A percentile compares a stretch with the other conserved stretches of the same genome.
Conservation (phyloP, 1,140 invertebrate species). For the Carposina sasakii region DNA sequence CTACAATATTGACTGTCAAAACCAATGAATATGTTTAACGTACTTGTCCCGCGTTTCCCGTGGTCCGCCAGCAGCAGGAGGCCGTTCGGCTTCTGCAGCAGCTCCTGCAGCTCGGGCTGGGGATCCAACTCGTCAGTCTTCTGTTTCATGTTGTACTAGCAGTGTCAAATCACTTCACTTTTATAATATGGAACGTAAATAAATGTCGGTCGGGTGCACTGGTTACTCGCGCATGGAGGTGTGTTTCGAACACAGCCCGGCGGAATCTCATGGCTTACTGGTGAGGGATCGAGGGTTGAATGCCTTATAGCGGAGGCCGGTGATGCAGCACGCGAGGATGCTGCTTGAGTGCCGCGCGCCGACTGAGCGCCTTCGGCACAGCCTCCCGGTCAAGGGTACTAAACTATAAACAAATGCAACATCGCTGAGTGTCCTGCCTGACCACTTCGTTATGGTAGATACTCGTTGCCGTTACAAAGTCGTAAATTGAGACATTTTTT, state of each 20-base stretch:
- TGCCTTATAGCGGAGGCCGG: conserved; percentile 27
- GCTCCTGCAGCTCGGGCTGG: conserved; percentile 49
- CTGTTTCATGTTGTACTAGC: conserved; percentile 37
- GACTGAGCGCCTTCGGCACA: conserved; percentile 40
- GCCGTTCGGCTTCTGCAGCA: conserved; percentile 45
- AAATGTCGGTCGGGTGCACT: too few relatives aligned
- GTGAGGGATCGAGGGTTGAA: conserved; percentile 19
- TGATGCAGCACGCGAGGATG: conserved; percentile 39
- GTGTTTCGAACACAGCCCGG: conserved; percentile 12
- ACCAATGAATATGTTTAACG: conserved; percentile 25
- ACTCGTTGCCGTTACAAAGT: too few relatives aligned
- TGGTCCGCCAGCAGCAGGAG: conserved; percentile 26
- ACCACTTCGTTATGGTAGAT: too few relatives aligned
- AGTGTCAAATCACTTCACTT: too few relatives aligned
- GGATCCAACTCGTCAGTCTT: conserved; percentile 23
- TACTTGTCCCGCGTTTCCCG: conserved; percentile 48
- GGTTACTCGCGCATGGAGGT: not conserved
- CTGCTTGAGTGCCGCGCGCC: conserved; percentile 40
- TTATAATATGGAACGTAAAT: too few relatives aligned
- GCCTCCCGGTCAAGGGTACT: conserved; percentile 53
- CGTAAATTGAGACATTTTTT: too few relatives aligned
- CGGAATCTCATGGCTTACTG: conserved; percentile 37
- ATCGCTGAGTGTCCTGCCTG: too few relatives aligned
- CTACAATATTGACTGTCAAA: conserved; percentile 14
- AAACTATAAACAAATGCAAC: too few relatives aligned